A percentile compares a stretch with the other conserved stretches of the same genome.
Conservation (phyloP, 2,888 invertebrate species). For the Malacosoma neustria region DNA sequence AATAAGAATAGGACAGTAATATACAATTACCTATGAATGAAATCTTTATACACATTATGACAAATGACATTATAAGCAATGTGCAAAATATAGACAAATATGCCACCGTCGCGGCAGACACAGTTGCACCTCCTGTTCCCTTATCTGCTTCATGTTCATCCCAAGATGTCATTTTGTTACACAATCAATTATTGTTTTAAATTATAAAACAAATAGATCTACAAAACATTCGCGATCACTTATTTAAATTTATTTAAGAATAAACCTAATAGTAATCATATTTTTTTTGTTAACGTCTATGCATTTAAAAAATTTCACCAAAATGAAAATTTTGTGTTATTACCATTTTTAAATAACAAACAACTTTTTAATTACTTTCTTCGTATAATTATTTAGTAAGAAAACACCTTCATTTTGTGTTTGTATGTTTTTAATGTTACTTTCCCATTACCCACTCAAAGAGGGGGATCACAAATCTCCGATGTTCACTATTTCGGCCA, state of each 20-base stretch:
- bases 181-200: conserved; percentile 4
- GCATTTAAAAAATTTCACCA: not conserved
- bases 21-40: conserved; percentile 28
- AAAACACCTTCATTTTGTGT: too few species aligned
- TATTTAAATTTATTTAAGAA: not conserved
- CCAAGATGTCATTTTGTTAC: conserved; percentile 5
- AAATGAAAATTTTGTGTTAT: not conserved
- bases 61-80: conserved; percentile 33
- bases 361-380: too few species aligned
- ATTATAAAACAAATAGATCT: conserved; percentile 8
- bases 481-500: too few species aligned
- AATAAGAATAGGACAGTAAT: not conserved
- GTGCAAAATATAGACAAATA: conserved; percentile 25
- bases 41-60: conserved; percentile 42
- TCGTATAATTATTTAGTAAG: too few species aligned
- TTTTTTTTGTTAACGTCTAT: not conserved
- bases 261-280: conserved; percentile 11
- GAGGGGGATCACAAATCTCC: too few species aligned
- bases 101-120: conserved; percentile 12
- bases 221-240: not conserved
- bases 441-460: too few species aligned
- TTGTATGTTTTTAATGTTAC: too few species aligned
- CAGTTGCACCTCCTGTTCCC: conserved; percentile 1
- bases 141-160: conserved; percentile 2
- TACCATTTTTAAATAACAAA: not conserved